phyloP scores from a whole-genome alignment of 2,113 vertebrate genomes.

The Halichoeres trimaculatus region DNA sequence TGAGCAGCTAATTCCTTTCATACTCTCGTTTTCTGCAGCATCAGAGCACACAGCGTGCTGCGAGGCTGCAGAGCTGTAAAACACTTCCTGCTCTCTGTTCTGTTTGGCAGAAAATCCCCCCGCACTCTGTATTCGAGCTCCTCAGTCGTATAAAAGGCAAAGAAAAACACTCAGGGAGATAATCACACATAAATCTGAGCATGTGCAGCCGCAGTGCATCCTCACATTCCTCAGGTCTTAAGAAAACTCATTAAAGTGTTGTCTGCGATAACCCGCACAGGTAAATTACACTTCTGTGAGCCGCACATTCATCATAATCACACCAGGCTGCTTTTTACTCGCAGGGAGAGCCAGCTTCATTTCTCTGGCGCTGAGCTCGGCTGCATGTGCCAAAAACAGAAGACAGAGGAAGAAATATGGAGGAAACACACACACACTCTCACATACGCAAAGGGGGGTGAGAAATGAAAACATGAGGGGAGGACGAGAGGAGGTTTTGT shows the following conservation, averaged over 20 bases:
- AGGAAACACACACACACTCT: neutral
- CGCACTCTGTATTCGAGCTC: constrained; percentile 8
- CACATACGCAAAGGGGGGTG: constrained; percentile 18
- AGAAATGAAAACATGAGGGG: constrained; percentile 5
- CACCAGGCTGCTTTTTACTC: constrained; percentile 36
- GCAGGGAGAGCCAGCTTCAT: constrained; percentile 46
- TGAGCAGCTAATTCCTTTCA: neutral
- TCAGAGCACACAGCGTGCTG: neutral
- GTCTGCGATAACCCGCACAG: constrained; percentile 69
- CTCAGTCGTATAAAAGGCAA: neutral
- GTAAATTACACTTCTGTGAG: constrained; percentile 60
- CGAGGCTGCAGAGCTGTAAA: constrained; percentile 8
- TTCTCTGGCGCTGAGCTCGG: constrained; percentile 51
- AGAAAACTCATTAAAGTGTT: constrained; percentile 69
- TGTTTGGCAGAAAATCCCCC: neutral
- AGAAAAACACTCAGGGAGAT: constrained; percentile 10
- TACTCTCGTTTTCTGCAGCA: neutral
- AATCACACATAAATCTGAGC: constrained; percentile 52
- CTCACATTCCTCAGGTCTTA: constrained; percentile 45
- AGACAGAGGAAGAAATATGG: constrained; percentile 22
- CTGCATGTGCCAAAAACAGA: constrained; percentile 49
- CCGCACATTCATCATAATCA: constrained; percentile 70
- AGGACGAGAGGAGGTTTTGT: neutral
- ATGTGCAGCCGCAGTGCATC: constrained; percentile 23
- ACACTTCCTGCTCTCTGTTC: constrained; percentile 5